Evolutionary conservation across 2,888 invertebrate species (phyloP), one percentile per base, ranked within the genome.

Genomic region (Patella caerulea): DNA sequence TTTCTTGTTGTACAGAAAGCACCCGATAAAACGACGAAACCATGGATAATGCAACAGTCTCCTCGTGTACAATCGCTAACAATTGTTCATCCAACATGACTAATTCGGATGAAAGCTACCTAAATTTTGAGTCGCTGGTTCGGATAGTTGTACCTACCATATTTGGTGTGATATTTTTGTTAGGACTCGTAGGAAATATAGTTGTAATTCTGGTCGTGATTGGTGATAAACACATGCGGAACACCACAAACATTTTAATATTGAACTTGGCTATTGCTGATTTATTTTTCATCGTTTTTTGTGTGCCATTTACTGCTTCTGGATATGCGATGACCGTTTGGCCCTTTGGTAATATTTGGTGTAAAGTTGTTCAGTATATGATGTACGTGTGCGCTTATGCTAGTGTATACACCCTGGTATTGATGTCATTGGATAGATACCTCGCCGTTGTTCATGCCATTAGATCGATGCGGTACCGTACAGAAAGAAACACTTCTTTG

Each of bases 361-460:
- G 97, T 92, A 96, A 96, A 92, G 94, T 95, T 34, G 96, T 97
- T 15, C 97, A 97, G 91, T 98, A 97, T 90, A 94, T 97, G 90
- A 96, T 96, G 84, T 96, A 96, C 79, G 97, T 97, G 65, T 97
- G 97, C 45, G 97, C 97, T 53, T 97, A 97, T 90, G 96, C 96
- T 77, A 97, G 97, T 87, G 97, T 98, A 7, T 98, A 97, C 92
- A 98, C 97, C 0, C 93, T 98, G 73, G 97, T 98, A 1, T 94
- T 98, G 82, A 98, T 98, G 97, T 97, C 97, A 9, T 92, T 97
- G 78, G 98, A 98, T 92, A 90, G 94, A 83, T 98, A 96, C 91
- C 94, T 98, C 92, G 98, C 98, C 54, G 98, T 98, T 2, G 97
- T 97, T 2, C 96, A 97, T 91, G 97, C 98, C 4, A 96, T 98